Evolutionary conservation across 2,888 invertebrate genomes (phyloP).

Genomic region (Endotricha flammealis): DNA sequence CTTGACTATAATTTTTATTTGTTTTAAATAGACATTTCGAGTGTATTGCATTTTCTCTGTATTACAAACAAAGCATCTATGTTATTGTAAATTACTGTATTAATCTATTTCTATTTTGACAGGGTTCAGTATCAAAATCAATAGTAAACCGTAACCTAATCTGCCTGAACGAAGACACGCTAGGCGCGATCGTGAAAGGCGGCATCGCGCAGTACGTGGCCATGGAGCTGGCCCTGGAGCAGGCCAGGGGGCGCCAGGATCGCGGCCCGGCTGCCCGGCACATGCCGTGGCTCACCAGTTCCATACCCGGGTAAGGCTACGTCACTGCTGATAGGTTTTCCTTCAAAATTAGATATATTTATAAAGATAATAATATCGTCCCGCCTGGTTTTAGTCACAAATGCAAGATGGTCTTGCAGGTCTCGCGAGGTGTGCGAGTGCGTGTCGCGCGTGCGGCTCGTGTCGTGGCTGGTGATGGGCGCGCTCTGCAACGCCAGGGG

Average conservation of each 20-base stretch:
- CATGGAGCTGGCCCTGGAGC: conserved; percentile 94
- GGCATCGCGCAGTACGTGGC: conserved; percentile 96
- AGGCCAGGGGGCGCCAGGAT: conserved; percentile 83
- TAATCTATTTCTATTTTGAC: conserved; percentile 3
- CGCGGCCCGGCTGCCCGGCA: conserved; percentile 37
- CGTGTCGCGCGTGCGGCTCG: conserved; percentile 93
- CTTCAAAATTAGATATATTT: background rate
- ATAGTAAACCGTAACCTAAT: conserved; percentile 73
- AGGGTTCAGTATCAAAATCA: conserved; percentile 72
- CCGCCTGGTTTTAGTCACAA: background rate
- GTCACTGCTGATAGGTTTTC: background rate
- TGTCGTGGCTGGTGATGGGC: conserved; percentile 97
- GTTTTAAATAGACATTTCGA: too few species aligned
- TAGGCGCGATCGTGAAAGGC: conserved; percentile 97
- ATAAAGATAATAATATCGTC: background rate
- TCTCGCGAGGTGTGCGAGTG: conserved; percentile 97
- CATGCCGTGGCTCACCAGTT: conserved; percentile 87
- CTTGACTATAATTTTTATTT: too few species aligned
- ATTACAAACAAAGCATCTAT: too few species aligned
- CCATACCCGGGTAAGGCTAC: conserved; percentile 45
- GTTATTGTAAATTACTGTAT: background rate
- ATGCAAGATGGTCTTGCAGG: conserved; percentile 44
- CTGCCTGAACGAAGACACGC: conserved; percentile 94
- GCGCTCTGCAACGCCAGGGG: conserved; percentile 89
- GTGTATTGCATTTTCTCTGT: background rate